phyloP scores from a whole-genome alignment of 2,797 vertebrate species.

The Danio tinwini region DNA sequence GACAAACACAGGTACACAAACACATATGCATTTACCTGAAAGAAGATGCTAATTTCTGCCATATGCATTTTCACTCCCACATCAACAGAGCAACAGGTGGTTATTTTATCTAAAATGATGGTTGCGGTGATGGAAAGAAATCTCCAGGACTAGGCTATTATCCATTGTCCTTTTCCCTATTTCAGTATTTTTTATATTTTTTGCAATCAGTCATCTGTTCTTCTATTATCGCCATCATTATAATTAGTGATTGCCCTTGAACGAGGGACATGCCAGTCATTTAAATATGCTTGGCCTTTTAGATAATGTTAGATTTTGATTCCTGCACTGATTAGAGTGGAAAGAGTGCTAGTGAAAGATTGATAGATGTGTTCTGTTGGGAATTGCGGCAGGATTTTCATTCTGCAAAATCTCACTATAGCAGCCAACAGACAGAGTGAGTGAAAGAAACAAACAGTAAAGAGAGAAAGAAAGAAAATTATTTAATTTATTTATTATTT shows the following conservation, averaged over 20 bases:
- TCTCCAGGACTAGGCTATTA: constrained; percentile 8
- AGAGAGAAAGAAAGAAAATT: not conserved
- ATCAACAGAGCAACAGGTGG: constrained; percentile 54
- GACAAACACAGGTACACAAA: not conserved
- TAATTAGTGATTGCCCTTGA: constrained; percentile 48
- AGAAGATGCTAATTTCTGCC: constrained; percentile 51
- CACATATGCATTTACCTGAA: constrained; percentile 7
- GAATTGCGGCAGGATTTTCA: not conserved
- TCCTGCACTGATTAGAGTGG: constrained; percentile 34
- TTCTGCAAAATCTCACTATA: not conserved
- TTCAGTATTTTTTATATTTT: not conserved
- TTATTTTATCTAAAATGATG: constrained; percentile 61
- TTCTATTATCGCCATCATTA: constrained; percentile 25
- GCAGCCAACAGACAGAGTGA: not conserved
- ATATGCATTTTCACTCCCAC: constrained; percentile 38
- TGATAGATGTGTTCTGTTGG: constrained; percentile 30
- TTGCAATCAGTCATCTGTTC: constrained; percentile 41
- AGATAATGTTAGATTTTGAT: constrained; percentile 37
- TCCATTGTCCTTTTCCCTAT: constrained; percentile 15
- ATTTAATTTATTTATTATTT: not conserved
- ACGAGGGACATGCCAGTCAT: constrained; percentile 35
- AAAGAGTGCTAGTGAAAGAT: constrained; percentile 5
- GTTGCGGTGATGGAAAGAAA: not conserved
- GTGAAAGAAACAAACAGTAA: not conserved
- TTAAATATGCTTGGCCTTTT: constrained; percentile 43